Evolutionary conservation across 2,797 vertebrate genomes (phyloP).

Genomic region (Gallinago stenura): DNA sequence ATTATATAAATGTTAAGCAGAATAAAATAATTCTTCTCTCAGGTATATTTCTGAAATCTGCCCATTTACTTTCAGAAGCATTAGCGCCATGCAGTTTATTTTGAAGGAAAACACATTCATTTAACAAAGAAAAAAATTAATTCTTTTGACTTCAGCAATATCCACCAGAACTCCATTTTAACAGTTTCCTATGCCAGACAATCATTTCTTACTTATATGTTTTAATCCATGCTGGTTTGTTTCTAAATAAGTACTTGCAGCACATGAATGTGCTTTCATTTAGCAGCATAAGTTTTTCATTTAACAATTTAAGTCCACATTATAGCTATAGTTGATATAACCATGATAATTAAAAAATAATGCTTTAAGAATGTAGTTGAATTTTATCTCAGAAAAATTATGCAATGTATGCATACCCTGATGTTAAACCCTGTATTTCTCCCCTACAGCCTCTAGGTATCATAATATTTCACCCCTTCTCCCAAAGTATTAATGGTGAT

Average conservation of each 20-base stretch:
- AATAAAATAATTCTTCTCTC: neutral
- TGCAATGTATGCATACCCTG: neutral
- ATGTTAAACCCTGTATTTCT: slow-evolving; percentile 22
- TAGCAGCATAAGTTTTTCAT: neutral
- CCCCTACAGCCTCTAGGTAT: neutral
- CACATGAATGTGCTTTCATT: neutral
- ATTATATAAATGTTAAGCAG: slow-evolving; percentile 25
- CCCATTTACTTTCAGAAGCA: neutral
- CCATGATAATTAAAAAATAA: neutral
- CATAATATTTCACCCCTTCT: neutral
- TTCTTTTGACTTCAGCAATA: neutral
- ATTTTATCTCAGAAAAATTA: neutral
- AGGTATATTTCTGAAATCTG: neutral
- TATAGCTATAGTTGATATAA: neutral
- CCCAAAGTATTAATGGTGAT: slow-evolving; percentile 19
- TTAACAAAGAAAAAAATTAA: neutral
- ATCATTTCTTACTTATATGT: neutral
- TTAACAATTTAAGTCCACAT: neutral
- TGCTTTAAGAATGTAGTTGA: neutral
- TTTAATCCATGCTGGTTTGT: neutral
- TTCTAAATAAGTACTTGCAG: neutral
- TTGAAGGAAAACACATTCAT: neutral
- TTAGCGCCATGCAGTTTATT: neutral
- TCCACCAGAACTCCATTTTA: neutral
- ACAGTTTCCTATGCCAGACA: neutral